Base-by-base conservation (phyloP, 2,888 invertebrate genomes). In the Tenthredo scrophulariae region DNA sequence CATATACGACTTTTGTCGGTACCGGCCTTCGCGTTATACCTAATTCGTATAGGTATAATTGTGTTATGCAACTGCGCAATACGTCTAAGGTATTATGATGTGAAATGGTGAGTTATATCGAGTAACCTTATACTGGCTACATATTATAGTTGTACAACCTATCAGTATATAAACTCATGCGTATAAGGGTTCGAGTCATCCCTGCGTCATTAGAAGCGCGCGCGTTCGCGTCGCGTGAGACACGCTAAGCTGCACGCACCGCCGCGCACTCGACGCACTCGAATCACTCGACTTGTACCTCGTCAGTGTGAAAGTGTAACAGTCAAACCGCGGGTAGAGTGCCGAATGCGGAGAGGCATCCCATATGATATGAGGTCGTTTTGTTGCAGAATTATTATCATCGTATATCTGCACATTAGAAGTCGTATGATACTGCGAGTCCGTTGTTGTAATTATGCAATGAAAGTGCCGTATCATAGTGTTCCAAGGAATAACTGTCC, bases 201-300 rank as follows among this genome's bases (percentile, higher is more conserved):
- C 62, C 26, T 67, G 29, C 67, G 70, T 67, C 67, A 70, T 70
- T 83, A 50, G 50, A 83, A 70, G 83, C 43, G 67, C 65, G 67
- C 83, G 83, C 67, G 83, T 65, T 80, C 22, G 62, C 80, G 13
- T 80, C n/a, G 83, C 83, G 83, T 83, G 83, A 83, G 83, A 70
- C 83, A 83, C 67, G 83, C 83, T 29, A 83, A 50, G 67, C 29
- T 83, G 22, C 37, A 83, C 83, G 83, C 82, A 83, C 40, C 82
- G 67, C 82, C 67, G 82, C 82, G 79, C 83, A 83, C 83, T 83
- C 83, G 65, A 83, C 83, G 65, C 83, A 67, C 82, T 43, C 67
- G 82, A 46, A n/a, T 62, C 67, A 70, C 70, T 67, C 70, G 83
- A 80, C 29, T 83, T 40, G 58, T 26, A 40, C 22, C 15, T 40